Conservation (phyloP, 2,888 invertebrate genomes). For the Chaitophorus viminalis region DNA sequence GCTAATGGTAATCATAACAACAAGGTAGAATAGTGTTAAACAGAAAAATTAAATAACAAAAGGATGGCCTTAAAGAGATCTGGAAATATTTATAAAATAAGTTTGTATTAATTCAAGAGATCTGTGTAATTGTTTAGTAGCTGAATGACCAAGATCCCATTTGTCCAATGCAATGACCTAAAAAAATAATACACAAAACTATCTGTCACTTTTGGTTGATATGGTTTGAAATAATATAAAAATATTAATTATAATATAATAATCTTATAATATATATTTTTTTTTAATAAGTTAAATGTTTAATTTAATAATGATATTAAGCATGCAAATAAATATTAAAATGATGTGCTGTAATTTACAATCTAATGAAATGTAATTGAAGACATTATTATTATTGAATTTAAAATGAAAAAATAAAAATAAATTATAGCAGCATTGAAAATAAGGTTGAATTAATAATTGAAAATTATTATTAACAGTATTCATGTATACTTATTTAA, state of each 20-base stretch:
- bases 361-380: too few relatives aligned
- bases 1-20: constrained; percentile 1
- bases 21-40: not conserved
- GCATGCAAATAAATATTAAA: not conserved
- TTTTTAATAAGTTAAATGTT: too few relatives aligned
- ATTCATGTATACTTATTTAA: not conserved
- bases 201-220: constrained; percentile 2
- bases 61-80: not conserved
- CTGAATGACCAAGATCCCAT: constrained; percentile 85
- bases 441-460: too few relatives aligned
- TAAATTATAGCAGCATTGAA: too few relatives aligned
- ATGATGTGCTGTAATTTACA: too few relatives aligned
- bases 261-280: too few relatives aligned
- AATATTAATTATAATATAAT: not conserved
- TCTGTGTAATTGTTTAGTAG: constrained; percentile 65
- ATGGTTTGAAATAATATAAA: not conserved
- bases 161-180: constrained; percentile 83
- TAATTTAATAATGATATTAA: not conserved
- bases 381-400: too few relatives aligned
- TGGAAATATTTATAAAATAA: not conserved
- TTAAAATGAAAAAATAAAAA: too few relatives aligned
- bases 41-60: not conserved
- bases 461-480: not conserved
- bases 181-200: constrained; percentile 63
- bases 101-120: not conserved